These are phyloP conservation scores for Caenorhabditis doughertyi DNA, from an alignment of 2,888 invertebrate species.

Conservation along the genomic window DNA sequence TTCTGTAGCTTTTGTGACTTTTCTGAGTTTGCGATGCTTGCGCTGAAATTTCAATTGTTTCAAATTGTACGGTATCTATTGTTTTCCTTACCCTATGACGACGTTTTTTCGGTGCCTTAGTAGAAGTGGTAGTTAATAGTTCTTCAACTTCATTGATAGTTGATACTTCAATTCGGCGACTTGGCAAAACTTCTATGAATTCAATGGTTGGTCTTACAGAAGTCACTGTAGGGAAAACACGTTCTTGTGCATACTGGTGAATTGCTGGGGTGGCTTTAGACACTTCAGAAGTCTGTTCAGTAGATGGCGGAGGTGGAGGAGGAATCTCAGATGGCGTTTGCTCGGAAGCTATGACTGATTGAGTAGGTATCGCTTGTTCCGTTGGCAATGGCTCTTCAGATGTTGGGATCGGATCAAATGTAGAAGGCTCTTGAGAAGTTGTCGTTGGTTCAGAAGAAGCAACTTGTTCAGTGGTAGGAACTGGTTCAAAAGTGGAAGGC, in stretches of 20 bases:
- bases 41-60: too few relatives aligned
- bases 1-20: constrained; percentile 39
- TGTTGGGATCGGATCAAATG: neutral
- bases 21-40: constrained; percentile 52
- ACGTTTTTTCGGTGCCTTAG: constrained; percentile 42
- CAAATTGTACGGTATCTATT: too few relatives aligned
- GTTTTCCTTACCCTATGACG: constrained; percentile 51
- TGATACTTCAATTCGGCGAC: constrained; percentile 45
- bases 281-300: constrained; percentile 39
- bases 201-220: constrained; percentile 30
- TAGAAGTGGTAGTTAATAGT: constrained; percentile 16
- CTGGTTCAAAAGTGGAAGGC: constrained; percentile 2
- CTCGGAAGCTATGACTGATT: neutral
- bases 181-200: constrained; percentile 42
- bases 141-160: constrained; percentile 41
- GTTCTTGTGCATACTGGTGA: constrained; percentile 24
- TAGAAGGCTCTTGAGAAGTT: neutral
- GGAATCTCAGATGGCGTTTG: neutral
- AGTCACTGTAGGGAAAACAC: constrained; percentile 31
- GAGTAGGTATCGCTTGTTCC: neutral
- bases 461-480: constrained; percentile 1
- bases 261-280: constrained; percentile 1
- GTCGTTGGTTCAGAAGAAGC: neutral
- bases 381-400: neutral
- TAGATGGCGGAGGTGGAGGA: neutral